phyloP scores from a whole-genome alignment of 64 coral and sea anemone genomes.

The Pachyseris speciosa region DNA sequence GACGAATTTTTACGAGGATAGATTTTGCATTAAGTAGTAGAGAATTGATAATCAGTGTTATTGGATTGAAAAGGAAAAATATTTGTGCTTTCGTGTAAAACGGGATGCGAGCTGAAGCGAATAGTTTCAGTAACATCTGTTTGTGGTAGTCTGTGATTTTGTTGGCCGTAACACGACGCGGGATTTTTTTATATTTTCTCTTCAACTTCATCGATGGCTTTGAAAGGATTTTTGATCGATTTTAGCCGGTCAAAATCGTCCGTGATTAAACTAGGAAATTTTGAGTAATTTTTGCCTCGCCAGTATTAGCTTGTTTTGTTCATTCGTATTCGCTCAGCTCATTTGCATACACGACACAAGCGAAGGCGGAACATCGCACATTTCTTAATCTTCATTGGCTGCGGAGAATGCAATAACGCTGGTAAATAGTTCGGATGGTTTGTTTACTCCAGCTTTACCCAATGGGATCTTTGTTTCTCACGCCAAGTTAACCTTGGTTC shows the following conservation, averaged over 20 bases:
- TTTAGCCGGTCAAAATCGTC: not conserved
- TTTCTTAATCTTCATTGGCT: constrained; percentile 1
- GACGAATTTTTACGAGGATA: not conserved
- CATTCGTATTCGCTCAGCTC: not conserved
- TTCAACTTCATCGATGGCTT: not conserved
- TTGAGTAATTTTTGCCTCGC: constrained; percentile 4
- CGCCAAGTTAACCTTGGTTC: not conserved
- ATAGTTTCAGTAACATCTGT: not conserved
- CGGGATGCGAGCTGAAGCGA: not conserved
- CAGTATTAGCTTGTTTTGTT: constrained; percentile 36
- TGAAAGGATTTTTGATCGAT: not conserved
- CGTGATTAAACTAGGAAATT: constrained; percentile 15
- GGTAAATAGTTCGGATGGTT: not conserved
- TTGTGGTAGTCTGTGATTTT: constrained; percentile 2
- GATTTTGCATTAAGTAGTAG: not conserved
- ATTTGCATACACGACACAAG: constrained; percentile 34
- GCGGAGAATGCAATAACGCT: not conserved
- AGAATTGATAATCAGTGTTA: not conserved
- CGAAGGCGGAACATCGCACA: not conserved
- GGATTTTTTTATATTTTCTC: not conserved
- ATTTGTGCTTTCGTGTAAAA: not conserved
- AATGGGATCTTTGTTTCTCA: constrained; percentile 20
- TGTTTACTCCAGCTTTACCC: constrained; percentile 28
- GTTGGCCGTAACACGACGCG: not conserved
- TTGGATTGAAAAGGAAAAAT: not conserved